Percentiles rank a stretch among this genome's conserved stretches.
Conservation (phyloP, 2,797 vertebrate genomes). For the Crotalus adamanteus region DNA sequence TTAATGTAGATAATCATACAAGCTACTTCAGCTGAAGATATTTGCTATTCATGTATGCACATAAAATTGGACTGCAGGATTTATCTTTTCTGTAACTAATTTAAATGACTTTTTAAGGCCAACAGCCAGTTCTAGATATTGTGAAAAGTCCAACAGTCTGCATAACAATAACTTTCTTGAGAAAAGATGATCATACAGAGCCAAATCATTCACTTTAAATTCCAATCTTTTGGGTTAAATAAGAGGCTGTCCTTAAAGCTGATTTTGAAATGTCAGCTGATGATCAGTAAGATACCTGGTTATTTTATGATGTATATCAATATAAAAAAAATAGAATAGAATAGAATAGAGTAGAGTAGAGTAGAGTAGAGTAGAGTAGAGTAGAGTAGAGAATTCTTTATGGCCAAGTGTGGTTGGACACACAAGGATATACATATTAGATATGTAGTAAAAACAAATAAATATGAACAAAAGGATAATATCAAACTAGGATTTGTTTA, state of each 20-base stretch:
- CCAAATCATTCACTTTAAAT: not conserved
- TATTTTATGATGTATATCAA: not conserved
- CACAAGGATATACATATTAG: no score
- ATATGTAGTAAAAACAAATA: not conserved
- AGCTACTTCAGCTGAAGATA: constrained; percentile 4
- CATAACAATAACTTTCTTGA: not conserved
- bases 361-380: no score
- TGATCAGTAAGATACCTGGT: not conserved
- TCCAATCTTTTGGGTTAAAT: not conserved
- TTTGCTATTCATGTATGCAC: not conserved
- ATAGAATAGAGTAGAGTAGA: no score
- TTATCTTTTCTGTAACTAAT: not conserved
- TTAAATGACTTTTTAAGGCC: not conserved
- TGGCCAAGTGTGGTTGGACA: no score
- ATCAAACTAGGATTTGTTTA: no score
- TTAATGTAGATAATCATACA: not conserved
- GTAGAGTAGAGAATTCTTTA: no score
- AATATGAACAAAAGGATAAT: no score
- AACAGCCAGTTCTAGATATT: constrained; percentile 1
- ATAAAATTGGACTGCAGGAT: not conserved
- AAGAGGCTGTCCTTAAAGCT: not conserved
- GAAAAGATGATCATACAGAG: not conserved
- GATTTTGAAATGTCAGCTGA: not conserved
- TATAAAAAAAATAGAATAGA: not conserved
- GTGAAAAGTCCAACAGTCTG: not conserved